Evolutionary conservation across 2,888 invertebrate genomes (phyloP).

Genomic region (Hemicrepidius hirtus): DNA sequence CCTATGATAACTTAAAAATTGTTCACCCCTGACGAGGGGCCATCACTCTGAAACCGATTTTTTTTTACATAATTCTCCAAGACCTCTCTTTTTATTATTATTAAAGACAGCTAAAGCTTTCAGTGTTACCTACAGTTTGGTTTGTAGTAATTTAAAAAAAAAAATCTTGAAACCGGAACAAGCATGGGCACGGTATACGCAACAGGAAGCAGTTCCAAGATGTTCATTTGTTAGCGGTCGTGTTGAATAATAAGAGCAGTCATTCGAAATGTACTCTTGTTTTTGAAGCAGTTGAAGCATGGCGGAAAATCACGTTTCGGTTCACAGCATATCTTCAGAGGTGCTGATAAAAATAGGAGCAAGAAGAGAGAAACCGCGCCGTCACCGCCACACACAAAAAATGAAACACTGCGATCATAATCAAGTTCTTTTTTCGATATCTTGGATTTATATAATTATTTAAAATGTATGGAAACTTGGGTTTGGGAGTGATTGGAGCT

Average conservation of each 20-base stretch:
- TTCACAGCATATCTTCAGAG: conserved; percentile 22
- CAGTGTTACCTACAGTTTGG: no score
- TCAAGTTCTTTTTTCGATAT: no score
- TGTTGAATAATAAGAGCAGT: conserved; percentile 35
- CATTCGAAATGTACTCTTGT: conserved; percentile 40
- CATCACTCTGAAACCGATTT: no score
- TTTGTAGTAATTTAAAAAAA: no score
- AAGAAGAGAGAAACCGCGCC: conserved; percentile 20
- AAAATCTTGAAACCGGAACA: conserved; percentile 27
- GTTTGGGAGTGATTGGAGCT: no score
- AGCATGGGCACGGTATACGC: conserved; percentile 22
- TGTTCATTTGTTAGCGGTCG: conserved; percentile 12
- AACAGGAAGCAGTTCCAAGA: conserved; percentile 33
- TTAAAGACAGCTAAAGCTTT: no score
- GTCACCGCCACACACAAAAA: conserved; percentile 12
- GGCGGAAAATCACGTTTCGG: conserved; percentile 37
- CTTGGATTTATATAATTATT: no score
- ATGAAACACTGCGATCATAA: background rate
- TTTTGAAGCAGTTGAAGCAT: conserved; percentile 42
- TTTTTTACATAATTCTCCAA: no score
- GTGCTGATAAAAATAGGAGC: conserved; percentile 22
- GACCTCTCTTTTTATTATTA: no score
- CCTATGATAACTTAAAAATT: no score
- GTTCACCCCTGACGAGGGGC: no score
- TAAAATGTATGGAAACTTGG: no score